Evolutionary conservation across 1,140 invertebrate species (phyloP).

Genomic region (Neelides sp.): DNA sequence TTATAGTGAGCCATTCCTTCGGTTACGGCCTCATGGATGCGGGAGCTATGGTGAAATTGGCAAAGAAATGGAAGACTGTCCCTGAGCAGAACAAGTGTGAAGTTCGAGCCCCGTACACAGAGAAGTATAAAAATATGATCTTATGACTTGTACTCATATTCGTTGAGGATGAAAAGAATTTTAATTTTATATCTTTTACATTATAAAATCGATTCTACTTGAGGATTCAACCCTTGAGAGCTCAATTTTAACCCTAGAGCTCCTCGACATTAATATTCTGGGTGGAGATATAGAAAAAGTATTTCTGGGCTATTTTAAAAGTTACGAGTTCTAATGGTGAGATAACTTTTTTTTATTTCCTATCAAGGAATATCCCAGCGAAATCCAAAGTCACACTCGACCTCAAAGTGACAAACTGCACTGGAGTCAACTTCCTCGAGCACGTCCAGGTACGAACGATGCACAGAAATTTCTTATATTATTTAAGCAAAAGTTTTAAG

Average conservation of each 20-base stretch:
- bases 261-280: too few species aligned
- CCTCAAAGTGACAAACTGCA: conserved; percentile 60
- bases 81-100: conserved; percentile 73
- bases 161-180: neutral
- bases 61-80: conserved; percentile 70
- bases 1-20: conserved; percentile 73
- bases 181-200: neutral
- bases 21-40: conserved; percentile 95
- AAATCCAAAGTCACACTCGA: conserved; percentile 56
- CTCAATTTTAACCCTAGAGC: too few species aligned
- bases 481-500: neutral
- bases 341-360: conserved; percentile 13
- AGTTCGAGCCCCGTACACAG: conserved; percentile 56
- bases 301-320: too few species aligned
- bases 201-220: neutral
- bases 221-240: neutral
- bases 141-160: conserved; percentile 12
- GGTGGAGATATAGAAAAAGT: too few species aligned
- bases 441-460: conserved; percentile 69
- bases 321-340: too few species aligned
- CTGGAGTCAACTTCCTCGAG: conserved; percentile 79
- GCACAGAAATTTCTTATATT: neutral
- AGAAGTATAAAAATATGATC: conserved; percentile 46
- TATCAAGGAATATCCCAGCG: conserved; percentile 55
- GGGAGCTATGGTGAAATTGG: conserved; percentile 76